A percentile compares a stretch with the other conserved stretches of the same genome.
phyloP scores from a whole-genome alignment of 1,140 invertebrate species.

The Gryon sp. region DNA sequence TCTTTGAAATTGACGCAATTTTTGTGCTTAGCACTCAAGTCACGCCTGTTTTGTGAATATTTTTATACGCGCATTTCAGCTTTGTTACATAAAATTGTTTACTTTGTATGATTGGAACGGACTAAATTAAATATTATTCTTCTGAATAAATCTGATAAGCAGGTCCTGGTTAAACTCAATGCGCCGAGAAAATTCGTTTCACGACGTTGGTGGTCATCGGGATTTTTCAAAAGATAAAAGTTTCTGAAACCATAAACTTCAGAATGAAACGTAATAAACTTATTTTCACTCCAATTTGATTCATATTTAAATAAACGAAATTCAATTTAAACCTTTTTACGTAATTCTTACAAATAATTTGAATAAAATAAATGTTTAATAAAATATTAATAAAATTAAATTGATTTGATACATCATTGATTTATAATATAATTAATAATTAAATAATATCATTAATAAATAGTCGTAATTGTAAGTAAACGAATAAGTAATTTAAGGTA shows the following conservation, averaged over 20 bases:
- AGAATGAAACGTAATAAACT: too few species aligned
- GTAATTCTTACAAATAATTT: too few species aligned
- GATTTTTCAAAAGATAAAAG: conserved; percentile 6
- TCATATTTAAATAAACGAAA: neutral
- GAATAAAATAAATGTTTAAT: too few species aligned
- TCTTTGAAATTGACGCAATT: too few species aligned
- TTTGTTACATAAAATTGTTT: too few species aligned
- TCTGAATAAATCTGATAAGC: conserved; percentile 8
- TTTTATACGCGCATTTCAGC: too few species aligned
- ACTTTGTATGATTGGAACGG: conserved; percentile 13
- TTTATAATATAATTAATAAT: neutral
- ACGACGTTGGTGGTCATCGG: neutral
- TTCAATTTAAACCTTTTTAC: too few species aligned
- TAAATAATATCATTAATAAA: too few species aligned
- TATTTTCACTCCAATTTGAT: neutral
- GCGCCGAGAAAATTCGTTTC: conserved; percentile 9
- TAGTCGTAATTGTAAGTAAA: too few species aligned
- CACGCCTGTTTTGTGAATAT: conserved; percentile 29
- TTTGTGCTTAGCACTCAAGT: too few species aligned
- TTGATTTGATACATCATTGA: too few species aligned
- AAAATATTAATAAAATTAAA: too few species aligned
- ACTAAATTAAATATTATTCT: conserved; percentile 24
- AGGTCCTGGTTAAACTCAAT: conserved; percentile 8
- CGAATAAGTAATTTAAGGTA: neutral
- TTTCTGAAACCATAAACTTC: neutral